Evolutionary conservation across 2,113 vertebrate genomes (phyloP), one percentile per base, ranked within the genome.

Genomic region (Gnathonemus echidnorhynchus): DNA sequence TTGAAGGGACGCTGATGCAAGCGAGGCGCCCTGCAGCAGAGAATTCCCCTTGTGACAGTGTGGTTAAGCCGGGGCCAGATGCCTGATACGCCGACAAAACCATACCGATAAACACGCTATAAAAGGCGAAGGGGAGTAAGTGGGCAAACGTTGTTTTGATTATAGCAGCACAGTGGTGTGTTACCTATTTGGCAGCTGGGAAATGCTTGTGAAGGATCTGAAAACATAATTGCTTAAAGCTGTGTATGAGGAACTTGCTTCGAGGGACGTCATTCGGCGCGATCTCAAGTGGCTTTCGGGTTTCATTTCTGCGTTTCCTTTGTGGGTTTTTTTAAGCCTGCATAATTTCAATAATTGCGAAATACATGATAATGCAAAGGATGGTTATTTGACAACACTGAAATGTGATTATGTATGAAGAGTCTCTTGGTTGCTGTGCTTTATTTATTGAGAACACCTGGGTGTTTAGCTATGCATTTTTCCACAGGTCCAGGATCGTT

Each of bases 141-240:
- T 80, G 70, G 17, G 70, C 31, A 39, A 53, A 4, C n/a, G 5
- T 52, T 70, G 89, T 70, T 11, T 88, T 35, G 62, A 62, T 5
- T 80, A 70, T 70, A 17, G 49, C 10, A 88, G 88, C 66, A 53
- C 70, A 6, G 74, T 77, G 31, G 53, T 2, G 39, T 86, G 80
- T 89, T 95, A 94, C 93, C 93, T 95, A 92, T 89, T 56, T 85
- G 84, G 80, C 92, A 93, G 90, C 93, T 95, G 93, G 93, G 92
- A 95, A 90, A 92, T 90, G 92, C 94, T 92, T 94, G 24, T 87
- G 88, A 91, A 77, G 93, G 91, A 94, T 93, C 91, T 91, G 91
- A 92, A 93, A 93, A 74, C 89, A 85, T 94, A 95, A 94, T 94
- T 93, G 91, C 74, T 95, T 90, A 91, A 95, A 95, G 91, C 90